Base-by-base conservation (phyloP, 35 echinoderm and acorn worm species). In the Apostichopus parvimensis region DNA sequence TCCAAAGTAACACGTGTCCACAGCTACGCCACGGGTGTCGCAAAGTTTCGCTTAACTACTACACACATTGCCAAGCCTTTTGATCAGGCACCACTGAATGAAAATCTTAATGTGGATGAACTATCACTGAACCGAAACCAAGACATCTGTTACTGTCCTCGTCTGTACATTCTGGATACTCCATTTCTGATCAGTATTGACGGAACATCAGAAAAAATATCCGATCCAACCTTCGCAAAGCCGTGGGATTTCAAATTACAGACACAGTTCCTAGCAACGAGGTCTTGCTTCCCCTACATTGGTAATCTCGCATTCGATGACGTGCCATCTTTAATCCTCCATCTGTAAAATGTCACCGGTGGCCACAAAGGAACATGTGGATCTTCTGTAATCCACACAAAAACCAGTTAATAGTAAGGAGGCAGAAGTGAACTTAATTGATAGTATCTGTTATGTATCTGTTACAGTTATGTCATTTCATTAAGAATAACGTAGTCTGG, bases 221-320 rank as follows among this genome's bases (percentile, higher is more conserved):
- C 54, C 23, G 85, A 87, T 54, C 23, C 54, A 54, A 87, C 59
- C 1, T 87, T 87, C 25, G 85, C 64, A 4, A 58, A 66, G 21
- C 85, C 85, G 8, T 87, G 85, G 85, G 59, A 54, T 11, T 6
- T 26, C 17, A 71, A 87, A 71, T 52, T 87, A 25, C 85, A 87
- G 85, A 58, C 85, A 20, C 54, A 87, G 52, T 87, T 87, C 9
- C 18, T 87, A 58, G 57, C 85, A 12, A 87, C 85, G 14, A 23
- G 12, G 55, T 57, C 85, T 71, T 87, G 85, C 17, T 87, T 57
- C 64, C 22, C 54, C n/a, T 87, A 87, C 59, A 71, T 87, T 22
- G 59, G 85, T n/a, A 87, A 28, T 21, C 20, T 87, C n/a, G 57
- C n/a, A 4, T 87, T 87, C 57, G 85, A 18, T 18, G 17, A 55